These are phyloP conservation scores for Megastigmus dorsalis DNA, from an alignment of 2,888 invertebrate species.

Conservation along the genomic window DNA sequence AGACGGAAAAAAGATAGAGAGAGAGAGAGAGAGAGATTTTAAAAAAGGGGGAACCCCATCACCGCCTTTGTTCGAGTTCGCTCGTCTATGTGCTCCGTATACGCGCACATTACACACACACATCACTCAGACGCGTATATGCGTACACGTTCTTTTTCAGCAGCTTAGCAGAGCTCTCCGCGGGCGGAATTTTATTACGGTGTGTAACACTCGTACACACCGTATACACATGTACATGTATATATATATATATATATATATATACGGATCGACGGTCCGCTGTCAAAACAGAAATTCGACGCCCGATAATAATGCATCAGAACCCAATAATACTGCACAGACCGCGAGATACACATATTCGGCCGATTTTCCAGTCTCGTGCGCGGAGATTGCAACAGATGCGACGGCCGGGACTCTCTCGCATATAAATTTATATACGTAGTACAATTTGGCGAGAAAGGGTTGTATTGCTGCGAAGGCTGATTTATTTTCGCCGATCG, in stretches of 20 bases:
- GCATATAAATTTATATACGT: conserved; percentile 52
- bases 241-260: conserved; percentile 25
- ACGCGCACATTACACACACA: too few relatives aligned
- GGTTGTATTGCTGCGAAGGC: not conserved
- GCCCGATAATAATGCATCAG: too few relatives aligned
- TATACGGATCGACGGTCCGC: conserved; percentile 69
- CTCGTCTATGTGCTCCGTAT: not conserved
- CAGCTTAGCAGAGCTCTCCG: too few relatives aligned
- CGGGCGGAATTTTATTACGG: conserved; percentile 14
- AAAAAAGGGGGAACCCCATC: conserved; percentile 35
- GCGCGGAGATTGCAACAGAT: conserved; percentile 54
- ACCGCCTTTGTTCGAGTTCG: conserved; percentile 25
- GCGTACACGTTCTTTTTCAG: too few relatives aligned
- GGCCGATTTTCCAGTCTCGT: conserved; percentile 46
- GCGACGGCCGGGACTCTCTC: conserved; percentile 57
- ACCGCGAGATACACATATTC: too few relatives aligned
- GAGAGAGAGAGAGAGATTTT: conserved; percentile 17
- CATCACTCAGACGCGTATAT: too few relatives aligned
- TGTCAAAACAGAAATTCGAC: conserved; percentile 74
- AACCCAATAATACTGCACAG: too few relatives aligned
- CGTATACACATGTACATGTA: conserved; percentile 19
- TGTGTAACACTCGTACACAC: not conserved
- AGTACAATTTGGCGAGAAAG: conserved; percentile 57
- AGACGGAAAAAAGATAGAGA: too few relatives aligned
- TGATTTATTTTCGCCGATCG: conserved; percentile 43